Percentiles rank a stretch among this genome's conserved stretches.
Evolutionary conservation across 2,797 vertebrate species (phyloP).

Genomic region (Hippocampus kuda): DNA sequence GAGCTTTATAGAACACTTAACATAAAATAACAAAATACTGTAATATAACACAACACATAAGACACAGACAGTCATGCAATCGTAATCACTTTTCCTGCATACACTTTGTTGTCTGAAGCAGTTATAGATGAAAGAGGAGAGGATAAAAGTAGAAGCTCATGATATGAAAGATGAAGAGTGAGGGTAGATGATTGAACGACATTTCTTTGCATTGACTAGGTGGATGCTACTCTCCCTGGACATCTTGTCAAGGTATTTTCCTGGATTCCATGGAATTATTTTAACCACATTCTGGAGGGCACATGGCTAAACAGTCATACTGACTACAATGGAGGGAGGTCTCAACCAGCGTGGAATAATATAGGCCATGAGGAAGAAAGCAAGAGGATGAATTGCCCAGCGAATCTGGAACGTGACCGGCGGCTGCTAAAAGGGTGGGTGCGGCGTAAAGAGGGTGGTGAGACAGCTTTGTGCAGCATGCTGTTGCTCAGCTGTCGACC

Average conservation of each 20-base stretch:
- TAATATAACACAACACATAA: too few species aligned
- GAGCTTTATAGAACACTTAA: too few species aligned
- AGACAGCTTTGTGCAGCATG: slow-evolving; percentile 39
- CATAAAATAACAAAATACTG: too few species aligned
- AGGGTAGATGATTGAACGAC: background rate
- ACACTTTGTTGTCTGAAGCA: too few species aligned
- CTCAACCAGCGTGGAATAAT: slow-evolving; percentile 38
- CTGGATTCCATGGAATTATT: slow-evolving; percentile 28
- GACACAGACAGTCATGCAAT: too few species aligned
- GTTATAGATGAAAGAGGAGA: too few species aligned
- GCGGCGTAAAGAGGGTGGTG: slow-evolving; percentile 19
- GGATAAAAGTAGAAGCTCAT: background rate
- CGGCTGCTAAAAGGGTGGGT: slow-evolving; percentile 39
- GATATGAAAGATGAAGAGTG: background rate
- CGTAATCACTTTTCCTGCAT: too few species aligned
- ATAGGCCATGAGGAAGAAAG: slow-evolving; percentile 50
- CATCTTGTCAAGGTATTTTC: slow-evolving; percentile 21
- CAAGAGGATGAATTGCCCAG: slow-evolving; percentile 49
- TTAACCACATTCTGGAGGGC: slow-evolving; percentile 40
- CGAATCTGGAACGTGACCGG: slow-evolving; percentile 58
- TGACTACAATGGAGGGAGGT: slow-evolving; percentile 44
- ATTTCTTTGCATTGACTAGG: slow-evolving; percentile 23
- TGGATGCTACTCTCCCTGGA: slow-evolving; percentile 10
- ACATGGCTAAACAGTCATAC: slow-evolving; percentile 41
- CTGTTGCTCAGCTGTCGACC: slow-evolving; percentile 55